phyloP scores from a whole-genome alignment of 2,888 invertebrate genomes.

The Trachelus iudaicus region DNA sequence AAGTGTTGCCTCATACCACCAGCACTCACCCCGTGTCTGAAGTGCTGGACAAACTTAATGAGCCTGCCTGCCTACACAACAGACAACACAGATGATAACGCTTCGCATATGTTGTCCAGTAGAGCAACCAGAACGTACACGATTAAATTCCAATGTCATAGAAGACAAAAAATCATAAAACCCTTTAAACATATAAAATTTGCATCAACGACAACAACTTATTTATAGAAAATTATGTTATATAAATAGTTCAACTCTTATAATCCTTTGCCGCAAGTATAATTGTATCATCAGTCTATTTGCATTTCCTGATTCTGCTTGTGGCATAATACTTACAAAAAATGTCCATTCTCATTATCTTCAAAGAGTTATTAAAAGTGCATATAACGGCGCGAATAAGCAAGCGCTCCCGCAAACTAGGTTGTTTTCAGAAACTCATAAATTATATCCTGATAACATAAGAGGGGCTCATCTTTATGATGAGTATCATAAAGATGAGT shows the following conservation, averaged over 20 bases:
- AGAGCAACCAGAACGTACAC: background rate
- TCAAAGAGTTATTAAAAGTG: background rate
- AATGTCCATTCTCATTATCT: background rate
- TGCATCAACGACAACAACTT: background rate
- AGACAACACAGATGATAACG: constrained; percentile 21
- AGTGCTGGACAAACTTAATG: constrained; percentile 20
- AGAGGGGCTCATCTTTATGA: background rate
- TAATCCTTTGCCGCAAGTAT: background rate
- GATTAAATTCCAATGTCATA: background rate
- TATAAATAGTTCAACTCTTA: background rate
- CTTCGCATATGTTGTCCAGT: constrained; percentile 14
- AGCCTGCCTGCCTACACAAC: constrained; percentile 20
- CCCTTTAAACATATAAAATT: background rate
- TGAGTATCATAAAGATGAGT: background rate
- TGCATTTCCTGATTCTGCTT: background rate
- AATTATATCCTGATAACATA: background rate
- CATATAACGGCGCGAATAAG: background rate
- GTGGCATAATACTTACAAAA: background rate
- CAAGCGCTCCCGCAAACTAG: background rate
- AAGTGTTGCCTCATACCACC: constrained; percentile 11
- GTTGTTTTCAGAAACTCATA: background rate
- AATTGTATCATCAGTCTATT: background rate
- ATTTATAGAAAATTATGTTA: background rate
- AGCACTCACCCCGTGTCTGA: constrained; percentile 7
- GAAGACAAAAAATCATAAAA: background rate